Conservation (phyloP, 2,113 vertebrate species). For the Globicephala melas region DNA sequence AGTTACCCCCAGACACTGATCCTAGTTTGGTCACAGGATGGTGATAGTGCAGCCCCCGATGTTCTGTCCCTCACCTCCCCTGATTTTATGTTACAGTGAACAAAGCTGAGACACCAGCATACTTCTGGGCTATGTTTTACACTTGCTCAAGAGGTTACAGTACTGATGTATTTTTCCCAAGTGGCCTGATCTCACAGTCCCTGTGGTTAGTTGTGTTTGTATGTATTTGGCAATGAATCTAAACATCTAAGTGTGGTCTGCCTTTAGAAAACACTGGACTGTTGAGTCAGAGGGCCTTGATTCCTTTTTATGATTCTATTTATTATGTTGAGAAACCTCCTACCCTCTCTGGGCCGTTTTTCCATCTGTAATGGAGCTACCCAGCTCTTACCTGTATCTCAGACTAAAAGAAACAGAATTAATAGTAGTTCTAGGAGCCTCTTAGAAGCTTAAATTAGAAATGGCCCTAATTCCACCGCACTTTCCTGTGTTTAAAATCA, state of each 20-base stretch:
- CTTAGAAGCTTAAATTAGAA: neutral
- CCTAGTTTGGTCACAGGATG: neutral
- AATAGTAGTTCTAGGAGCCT: neutral
- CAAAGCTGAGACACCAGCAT: neutral
- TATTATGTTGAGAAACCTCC: neutral
- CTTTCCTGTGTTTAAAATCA: neutral
- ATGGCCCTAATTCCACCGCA: neutral
- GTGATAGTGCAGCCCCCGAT: fast-evolving
- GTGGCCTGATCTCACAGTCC: neutral
- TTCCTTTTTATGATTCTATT: neutral
- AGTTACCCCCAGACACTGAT: neutral
- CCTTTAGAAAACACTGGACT: constrained; percentile 18
- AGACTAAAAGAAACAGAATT: neutral
- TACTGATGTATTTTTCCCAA: neutral
- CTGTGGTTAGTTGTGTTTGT: neutral
- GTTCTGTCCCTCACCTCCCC: neutral
- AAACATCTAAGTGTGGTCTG: neutral
- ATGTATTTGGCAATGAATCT: neutral
- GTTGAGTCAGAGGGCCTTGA: constrained; percentile 38
- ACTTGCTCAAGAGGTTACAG: neutral
- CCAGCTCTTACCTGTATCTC: neutral
- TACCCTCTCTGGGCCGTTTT: neutral
- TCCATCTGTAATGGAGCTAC: neutral
- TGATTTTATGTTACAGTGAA: neutral
- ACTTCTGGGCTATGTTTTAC: neutral